Evolutionary conservation across 2,888 invertebrate genomes (phyloP).

Genomic region (Portevinia maculata): DNA sequence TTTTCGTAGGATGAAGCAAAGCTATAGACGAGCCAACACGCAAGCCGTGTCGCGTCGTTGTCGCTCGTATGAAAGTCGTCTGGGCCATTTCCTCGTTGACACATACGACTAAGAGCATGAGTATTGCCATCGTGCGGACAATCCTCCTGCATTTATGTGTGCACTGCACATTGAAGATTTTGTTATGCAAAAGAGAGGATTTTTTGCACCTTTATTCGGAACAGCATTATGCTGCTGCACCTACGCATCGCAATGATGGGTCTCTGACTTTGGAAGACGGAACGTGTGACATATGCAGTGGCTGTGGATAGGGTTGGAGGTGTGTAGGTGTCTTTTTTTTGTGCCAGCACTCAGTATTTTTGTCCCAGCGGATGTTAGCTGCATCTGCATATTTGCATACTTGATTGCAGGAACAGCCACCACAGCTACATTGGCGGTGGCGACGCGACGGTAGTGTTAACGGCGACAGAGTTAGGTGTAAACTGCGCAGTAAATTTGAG

Average conservation of each 20-base stretch:
- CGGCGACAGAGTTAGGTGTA: slow-evolving; percentile 67
- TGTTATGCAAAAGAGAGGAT: slow-evolving; percentile 66
- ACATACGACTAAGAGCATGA: slow-evolving; percentile 35
- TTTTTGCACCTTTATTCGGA: slow-evolving; percentile 35
- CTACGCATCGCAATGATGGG: slow-evolving; percentile 69
- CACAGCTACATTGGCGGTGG: slow-evolving; percentile 29
- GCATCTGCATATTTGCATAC: slow-evolving; percentile 74
- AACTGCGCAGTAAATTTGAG: slow-evolving; percentile 49
- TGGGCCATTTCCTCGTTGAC: slow-evolving; percentile 72
- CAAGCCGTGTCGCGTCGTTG: slow-evolving; percentile 22
- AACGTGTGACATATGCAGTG: slow-evolving; percentile 70
- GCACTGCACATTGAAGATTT: slow-evolving; percentile 69
- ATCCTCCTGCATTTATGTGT: slow-evolving; percentile 51
- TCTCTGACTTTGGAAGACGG: slow-evolving; percentile 30
- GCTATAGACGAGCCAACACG: slow-evolving; percentile 60
- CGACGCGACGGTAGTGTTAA: slow-evolving; percentile 34
- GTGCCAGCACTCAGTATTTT: slow-evolving; percentile 51
- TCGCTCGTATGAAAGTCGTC: slow-evolving; percentile 49
- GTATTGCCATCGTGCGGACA: slow-evolving; percentile 50
- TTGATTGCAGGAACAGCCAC: slow-evolving; percentile 71
- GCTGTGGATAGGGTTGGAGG: slow-evolving; percentile 9
- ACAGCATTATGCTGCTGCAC: slow-evolving; percentile 58
- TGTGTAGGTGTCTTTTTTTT: slow-evolving; percentile 30
- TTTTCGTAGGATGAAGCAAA: slow-evolving; percentile 38
- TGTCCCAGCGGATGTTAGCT: slow-evolving; percentile 72